Conservation (phyloP, 2,797 vertebrate species). For the Rhinella marina region DNA sequence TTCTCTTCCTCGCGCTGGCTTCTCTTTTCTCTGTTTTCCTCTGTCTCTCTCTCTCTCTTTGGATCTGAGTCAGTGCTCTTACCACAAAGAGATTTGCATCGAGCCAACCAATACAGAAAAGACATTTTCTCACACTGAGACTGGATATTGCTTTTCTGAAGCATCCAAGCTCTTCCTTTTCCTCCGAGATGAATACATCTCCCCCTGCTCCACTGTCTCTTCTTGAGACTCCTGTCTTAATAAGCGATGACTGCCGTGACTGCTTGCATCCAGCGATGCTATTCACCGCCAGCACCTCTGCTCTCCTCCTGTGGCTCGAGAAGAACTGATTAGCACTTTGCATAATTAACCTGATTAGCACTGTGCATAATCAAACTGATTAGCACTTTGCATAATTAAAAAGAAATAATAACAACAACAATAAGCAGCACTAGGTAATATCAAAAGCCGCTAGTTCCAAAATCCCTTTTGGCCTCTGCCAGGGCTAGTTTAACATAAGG, state of each 20-base stretch:
- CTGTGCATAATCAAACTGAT: slow-evolving; percentile 86
- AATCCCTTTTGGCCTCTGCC: slow-evolving; percentile 71
- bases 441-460: slow-evolving; percentile 79
- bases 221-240: slow-evolving; percentile 78
- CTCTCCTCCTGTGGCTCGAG: slow-evolving; percentile 82
- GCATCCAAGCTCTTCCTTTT: slow-evolving; percentile 65
- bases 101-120: slow-evolving; percentile 66
- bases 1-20: slow-evolving; percentile 21
- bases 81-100: slow-evolving; percentile 71
- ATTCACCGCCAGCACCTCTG: slow-evolving; percentile 82
- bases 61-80: slow-evolving; percentile 71
- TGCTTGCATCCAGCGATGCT: slow-evolving; percentile 79
- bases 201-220: slow-evolving; percentile 67
- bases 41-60: slow-evolving; percentile 63
- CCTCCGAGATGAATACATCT: slow-evolving; percentile 71
- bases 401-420: slow-evolving; percentile 86
- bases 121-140: slow-evolving; percentile 69
- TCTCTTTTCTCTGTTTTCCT: background rate
- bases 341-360: slow-evolving; percentile 89
- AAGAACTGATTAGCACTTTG: slow-evolving; percentile 88
- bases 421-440: slow-evolving; percentile 84
- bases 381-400: slow-evolving; percentile 79
- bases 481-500: slow-evolving; percentile 74
- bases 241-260: slow-evolving; percentile 81
- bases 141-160: slow-evolving; percentile 68